A percentile compares a stretch with the other conserved stretches of the same genome.
Conservation (phyloP, 1,140 invertebrate genomes). For the Hermatobates lingyangjiaoensis region DNA sequence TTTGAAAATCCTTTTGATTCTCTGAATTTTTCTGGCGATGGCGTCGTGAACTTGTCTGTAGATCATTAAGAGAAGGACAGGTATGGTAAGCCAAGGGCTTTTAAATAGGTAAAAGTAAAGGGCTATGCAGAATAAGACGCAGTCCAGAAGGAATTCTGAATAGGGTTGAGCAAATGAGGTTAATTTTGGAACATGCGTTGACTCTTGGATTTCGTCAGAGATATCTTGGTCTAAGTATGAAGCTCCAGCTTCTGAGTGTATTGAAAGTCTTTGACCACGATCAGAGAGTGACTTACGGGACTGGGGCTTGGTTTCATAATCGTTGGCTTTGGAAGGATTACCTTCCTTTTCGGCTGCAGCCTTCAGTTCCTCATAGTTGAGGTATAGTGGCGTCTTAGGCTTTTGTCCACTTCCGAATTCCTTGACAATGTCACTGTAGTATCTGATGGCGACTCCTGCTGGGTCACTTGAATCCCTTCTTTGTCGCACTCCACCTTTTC, state of each 20-base stretch:
- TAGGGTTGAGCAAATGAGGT: neutral
- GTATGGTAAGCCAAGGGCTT: slow-evolving; percentile 51
- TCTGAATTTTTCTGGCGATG: slow-evolving; percentile 15
- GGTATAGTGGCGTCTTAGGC: slow-evolving; percentile 31
- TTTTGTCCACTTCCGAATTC: slow-evolving; percentile 37
- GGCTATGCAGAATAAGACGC: slow-evolving; percentile 31
- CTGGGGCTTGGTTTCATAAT: neutral
- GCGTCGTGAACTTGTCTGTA: slow-evolving; percentile 51
- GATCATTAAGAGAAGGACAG: slow-evolving; percentile 50
- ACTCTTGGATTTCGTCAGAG: neutral
- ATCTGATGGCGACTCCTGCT: slow-evolving; percentile 47
- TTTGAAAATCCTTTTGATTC: slow-evolving; percentile 17
- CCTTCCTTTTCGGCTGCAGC: slow-evolving; percentile 29
- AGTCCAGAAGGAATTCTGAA: slow-evolving; percentile 15
- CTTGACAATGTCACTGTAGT: slow-evolving; percentile 60
- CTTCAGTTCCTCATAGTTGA: slow-evolving; percentile 40
- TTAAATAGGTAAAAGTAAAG: slow-evolving; percentile 60
- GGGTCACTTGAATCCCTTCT: slow-evolving; percentile 4
- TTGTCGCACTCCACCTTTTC: neutral
- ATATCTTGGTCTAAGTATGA: neutral
- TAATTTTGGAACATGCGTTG: neutral
- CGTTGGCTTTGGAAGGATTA: slow-evolving; percentile 7
- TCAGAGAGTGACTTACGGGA: slow-evolving; percentile 4
- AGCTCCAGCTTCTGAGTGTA: neutral
- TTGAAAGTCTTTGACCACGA: no score